phyloP scores from a whole-genome alignment of 2,113 vertebrate genomes.

The Percina caprodes region DNA sequence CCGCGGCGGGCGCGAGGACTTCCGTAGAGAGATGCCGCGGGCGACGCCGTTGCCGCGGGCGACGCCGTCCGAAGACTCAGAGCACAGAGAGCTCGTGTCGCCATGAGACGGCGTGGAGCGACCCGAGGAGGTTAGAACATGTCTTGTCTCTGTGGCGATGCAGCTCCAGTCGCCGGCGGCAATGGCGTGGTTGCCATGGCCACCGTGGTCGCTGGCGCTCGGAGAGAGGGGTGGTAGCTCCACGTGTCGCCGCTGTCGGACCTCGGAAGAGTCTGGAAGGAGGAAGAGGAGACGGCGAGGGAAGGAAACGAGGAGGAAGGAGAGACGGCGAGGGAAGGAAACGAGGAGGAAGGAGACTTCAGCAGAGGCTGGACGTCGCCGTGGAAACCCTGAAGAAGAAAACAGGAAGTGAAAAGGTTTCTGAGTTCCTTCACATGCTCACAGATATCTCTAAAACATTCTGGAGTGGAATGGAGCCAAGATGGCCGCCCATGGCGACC shows the following conservation, averaged over 20 bases:
- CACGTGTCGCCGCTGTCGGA: slow-evolving; percentile 74
- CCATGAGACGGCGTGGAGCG: slow-evolving; percentile 79
- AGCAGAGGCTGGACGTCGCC: slow-evolving; percentile 51
- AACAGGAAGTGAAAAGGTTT: background rate
- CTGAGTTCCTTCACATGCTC: no score
- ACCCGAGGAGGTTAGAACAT: slow-evolving; percentile 69
- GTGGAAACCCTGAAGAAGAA: slow-evolving; percentile 64
- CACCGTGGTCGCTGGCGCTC: slow-evolving; percentile 44
- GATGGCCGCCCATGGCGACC: no score
- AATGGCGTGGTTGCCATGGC: no score
- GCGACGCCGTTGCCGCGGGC: background rate
- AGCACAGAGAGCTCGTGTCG: slow-evolving; percentile 82
- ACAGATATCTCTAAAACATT: no score
- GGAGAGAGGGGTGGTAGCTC: slow-evolving; percentile 69
- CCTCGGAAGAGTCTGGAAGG: slow-evolving; percentile 43
- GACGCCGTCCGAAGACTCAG: slow-evolving; percentile 66
- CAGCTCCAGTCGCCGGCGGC: slow-evolving; percentile 33
- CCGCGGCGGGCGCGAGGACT: slow-evolving; percentile 90
- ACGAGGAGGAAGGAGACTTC: no score
- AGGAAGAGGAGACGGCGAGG: slow-evolving; percentile 56
- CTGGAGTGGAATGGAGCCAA: no score
- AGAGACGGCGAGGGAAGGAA: slow-evolving; percentile 9
- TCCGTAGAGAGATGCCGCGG: slow-evolving; percentile 91
- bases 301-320: slow-evolving; percentile 55
- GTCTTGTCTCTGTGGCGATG: slow-evolving; percentile 65